Conservation (phyloP, 1,140 invertebrate species). For the Bombus fervidus region DNA sequence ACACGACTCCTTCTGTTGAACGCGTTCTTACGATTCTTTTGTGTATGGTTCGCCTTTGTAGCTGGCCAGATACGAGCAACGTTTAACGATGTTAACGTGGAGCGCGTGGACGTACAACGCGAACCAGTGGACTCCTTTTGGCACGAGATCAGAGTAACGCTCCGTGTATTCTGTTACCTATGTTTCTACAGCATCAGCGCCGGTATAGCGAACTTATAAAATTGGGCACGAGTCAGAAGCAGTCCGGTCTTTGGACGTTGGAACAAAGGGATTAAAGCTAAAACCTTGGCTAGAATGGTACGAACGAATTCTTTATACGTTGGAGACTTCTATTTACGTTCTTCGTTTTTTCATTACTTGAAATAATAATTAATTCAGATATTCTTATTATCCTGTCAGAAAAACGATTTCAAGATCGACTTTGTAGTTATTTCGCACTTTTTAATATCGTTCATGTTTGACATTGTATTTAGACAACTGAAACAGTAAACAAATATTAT, state of each 20-base stretch:
- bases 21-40: not conserved
- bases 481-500: not conserved
- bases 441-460: not conserved
- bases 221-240: not conserved
- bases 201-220: not conserved
- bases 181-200: not conserved
- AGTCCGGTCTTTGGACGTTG: not conserved
- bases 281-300: not conserved
- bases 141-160: constrained; percentile 8
- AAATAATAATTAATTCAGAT: not conserved
- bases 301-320: not conserved
- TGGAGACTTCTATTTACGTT: too few species aligned
- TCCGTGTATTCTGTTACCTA: not conserved
- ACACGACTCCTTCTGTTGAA: not conserved
- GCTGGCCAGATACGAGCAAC: not conserved
- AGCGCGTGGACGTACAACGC: not conserved
- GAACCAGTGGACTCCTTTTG: not conserved
- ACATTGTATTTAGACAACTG: not conserved
- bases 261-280: not conserved
- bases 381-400: not conserved
- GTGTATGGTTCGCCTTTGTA: not conserved
- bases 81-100: constrained; percentile 10
- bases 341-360: not conserved
- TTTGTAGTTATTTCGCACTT: not conserved
- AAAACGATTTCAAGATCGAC: too few species aligned